Evolutionary conservation across 92 coral and sea anemone genomes (phyloP).

Genomic region (Palythoa grandiflora): DNA sequence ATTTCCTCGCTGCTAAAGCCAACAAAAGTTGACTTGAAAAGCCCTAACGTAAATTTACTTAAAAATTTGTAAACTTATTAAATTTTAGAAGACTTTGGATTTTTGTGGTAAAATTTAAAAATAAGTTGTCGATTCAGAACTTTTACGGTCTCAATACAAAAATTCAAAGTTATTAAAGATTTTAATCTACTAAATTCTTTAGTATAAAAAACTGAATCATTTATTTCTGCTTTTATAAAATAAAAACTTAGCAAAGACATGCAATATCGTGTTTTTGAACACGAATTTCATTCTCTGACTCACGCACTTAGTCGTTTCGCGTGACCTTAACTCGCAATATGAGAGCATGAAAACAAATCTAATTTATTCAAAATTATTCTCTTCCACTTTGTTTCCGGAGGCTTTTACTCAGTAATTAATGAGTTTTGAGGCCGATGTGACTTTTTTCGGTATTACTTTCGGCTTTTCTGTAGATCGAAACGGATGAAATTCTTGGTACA

Average conservation of each 20-base stretch:
- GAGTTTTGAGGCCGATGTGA: neutral
- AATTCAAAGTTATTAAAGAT: too few relatives aligned
- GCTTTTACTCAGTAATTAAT: neutral
- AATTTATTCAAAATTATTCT: slow-evolving; percentile 36
- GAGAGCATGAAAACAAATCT: slow-evolving; percentile 2
- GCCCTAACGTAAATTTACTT: neutral
- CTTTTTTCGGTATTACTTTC: slow-evolving; percentile 20
- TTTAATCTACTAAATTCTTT: too few relatives aligned
- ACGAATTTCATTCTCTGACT: neutral
- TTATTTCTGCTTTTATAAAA: neutral
- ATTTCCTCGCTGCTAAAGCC: neutral
- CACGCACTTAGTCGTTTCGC: neutral
- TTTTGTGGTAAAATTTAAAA: neutral
- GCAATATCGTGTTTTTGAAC: neutral
- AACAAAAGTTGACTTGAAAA: neutral
- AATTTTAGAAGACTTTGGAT: neutral
- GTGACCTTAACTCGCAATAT: neutral
- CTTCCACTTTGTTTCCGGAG: slow-evolving; percentile 28
- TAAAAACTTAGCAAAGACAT: neutral
- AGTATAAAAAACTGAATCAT: too few relatives aligned
- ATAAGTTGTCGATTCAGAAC: too few relatives aligned
- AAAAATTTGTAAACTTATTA: neutral
- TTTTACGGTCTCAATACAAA: too few relatives aligned
- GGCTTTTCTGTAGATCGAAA: slow-evolving; percentile 5
- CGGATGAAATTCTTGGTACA: neutral